Base-by-base conservation (phyloP, 2,113 vertebrate genomes). In the Phyllopteryx taeniolatus region DNA sequence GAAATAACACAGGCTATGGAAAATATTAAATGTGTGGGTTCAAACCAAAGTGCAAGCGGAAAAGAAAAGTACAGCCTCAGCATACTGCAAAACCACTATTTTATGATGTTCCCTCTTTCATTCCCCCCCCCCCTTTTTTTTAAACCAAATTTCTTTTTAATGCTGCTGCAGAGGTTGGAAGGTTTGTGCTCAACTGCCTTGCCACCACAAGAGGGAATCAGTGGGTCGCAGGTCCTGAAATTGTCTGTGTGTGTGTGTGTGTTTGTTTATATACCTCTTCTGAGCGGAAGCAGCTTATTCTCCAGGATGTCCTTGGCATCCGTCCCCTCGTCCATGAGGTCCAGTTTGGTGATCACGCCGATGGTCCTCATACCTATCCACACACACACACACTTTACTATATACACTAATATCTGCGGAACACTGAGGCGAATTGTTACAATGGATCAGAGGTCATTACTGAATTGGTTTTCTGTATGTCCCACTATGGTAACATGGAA, bases 311-410 rank as follows among this genome's bases (percentile, higher is more conserved):
- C 98, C 14, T 96, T 94, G 56, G 98, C 98, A 15, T 99, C 98
- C 0, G 98, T 99, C 35, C 98, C 98, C 83, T 99, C 98, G 10
- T 99, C 98, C 98, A 99, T 99, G 79, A 99, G 92, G 88, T 99
- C 98, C 89, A 99, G 91, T 84, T 99, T 99, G 73, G 98, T 99
- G 89, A 99, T 98, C 80, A 99, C 98, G 35, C 98, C 98, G 8
- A 99, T 99, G 76, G 98, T 99, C 76, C 98, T 95, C 8, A 94
- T 92, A 64, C 98, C 98, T 97, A 15, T 2, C 19, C 3, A 76
- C 19, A 77, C 42, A 59, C 11, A 75, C n/a, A 67, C 11, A 75
- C 27, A 72, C 63, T 73, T 0, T 15, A 49, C 12, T 33, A 65
- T 14, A 19, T 66, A 44, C 44, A 22, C 31, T 19, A 31, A 22